Evolutionary conservation across 2,113 vertebrate genomes (phyloP).

Genomic region (Heterocephalus glaber): DNA sequence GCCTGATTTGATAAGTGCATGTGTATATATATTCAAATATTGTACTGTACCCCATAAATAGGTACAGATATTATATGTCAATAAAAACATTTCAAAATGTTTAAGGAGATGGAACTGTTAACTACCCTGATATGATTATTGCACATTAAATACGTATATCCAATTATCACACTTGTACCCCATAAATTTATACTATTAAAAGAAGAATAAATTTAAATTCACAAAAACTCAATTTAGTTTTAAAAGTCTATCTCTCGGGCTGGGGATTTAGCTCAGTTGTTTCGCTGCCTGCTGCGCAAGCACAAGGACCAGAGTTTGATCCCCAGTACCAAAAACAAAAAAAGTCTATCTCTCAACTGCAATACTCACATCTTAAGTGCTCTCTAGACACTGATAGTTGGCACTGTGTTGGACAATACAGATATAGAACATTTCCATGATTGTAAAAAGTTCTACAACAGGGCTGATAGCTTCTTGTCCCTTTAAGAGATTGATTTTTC

Average conservation of each 20-base stretch:
- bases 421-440: neutral
- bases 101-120: neutral
- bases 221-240: slow-evolving; percentile 12
- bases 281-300: no score
- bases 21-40: neutral
- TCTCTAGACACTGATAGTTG: neutral
- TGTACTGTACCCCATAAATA: neutral
- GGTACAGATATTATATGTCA: neutral
- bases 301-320: no score
- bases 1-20: neutral
- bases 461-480: neutral
- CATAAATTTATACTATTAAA: neutral
- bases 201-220: neutral
- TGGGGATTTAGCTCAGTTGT: no score
- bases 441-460: neutral
- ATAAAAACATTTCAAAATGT: neutral
- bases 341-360: neutral
- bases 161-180: neutral
- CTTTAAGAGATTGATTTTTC: slow-evolving; percentile 3
- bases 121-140: neutral
- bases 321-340: no score
- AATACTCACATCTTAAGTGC: neutral
- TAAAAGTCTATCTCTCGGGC: neutral
- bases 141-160: neutral
- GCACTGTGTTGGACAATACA: neutral